A percentile compares a stretch with the other conserved stretches of the same genome.
phyloP scores from a whole-genome alignment of 1,140 invertebrate species.

The Drosophila pachea region DNA sequence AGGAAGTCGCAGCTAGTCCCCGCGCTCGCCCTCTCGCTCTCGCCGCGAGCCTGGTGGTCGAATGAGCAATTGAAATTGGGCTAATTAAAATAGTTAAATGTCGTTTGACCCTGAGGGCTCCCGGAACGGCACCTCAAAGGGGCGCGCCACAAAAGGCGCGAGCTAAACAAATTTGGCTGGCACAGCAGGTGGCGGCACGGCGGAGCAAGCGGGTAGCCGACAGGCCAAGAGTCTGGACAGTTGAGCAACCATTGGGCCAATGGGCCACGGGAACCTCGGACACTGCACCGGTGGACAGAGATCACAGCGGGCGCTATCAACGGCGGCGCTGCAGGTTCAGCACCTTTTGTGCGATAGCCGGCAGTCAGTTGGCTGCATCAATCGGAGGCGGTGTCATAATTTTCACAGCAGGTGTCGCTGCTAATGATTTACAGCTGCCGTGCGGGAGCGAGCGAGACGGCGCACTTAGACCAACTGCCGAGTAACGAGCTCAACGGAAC shows the following conservation, averaged over 20 bases:
- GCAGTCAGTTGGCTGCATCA: conserved; percentile 70
- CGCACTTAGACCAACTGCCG: conserved; percentile 16
- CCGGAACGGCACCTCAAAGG: conserved; percentile 19
- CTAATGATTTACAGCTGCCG: conserved; percentile 68
- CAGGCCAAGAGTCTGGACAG: too few species aligned
- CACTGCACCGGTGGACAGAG: too few species aligned
- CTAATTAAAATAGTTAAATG: conserved; percentile 61
- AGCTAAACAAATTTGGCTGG: conserved; percentile 67
- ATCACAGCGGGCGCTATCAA: conserved; percentile 68
- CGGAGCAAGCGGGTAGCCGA: conserved; percentile 10
- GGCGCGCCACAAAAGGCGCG: conserved; percentile 48
- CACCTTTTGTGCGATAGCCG: conserved; percentile 64
- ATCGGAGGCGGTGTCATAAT: conserved; percentile 78
- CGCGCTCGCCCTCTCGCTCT: neutral
- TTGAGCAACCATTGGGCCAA: conserved; percentile 2
- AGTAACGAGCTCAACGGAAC: conserved; percentile 19
- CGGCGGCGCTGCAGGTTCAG: conserved; percentile 63
- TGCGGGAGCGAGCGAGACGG: conserved; percentile 7
- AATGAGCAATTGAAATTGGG: conserved; percentile 20
- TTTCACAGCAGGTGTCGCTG: conserved; percentile 78
- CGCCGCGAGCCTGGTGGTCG: conserved; percentile 4
- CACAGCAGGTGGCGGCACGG: conserved; percentile 50
- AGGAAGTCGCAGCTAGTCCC: neutral
- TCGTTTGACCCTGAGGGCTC: conserved; percentile 22
- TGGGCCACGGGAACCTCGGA: neutral